Evolutionary conservation across 2,888 invertebrate genomes (phyloP), one percentile per base, ranked within the genome.

Genomic region (Pachliopta kotzebuea): DNA sequence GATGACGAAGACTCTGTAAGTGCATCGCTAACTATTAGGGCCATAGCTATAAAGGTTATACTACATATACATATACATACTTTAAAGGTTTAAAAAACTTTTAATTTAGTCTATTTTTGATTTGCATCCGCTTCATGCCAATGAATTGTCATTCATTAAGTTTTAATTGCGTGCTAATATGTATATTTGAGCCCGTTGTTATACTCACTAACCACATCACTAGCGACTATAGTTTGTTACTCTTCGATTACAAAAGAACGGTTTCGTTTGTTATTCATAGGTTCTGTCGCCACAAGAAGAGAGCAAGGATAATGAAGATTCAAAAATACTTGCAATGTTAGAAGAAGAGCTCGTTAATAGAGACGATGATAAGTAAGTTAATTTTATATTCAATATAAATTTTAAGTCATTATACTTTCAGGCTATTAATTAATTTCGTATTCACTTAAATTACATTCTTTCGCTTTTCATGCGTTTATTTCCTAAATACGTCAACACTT

Each of bases 281-380:
- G 88, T 90, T 77, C 81, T 90, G 74, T 90, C 90, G 69, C 89
- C 86, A 70, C 87, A 88, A 83, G 90, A 86, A 68, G 89, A 88
- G 79, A 81, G 76, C 76, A 85, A 79, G 92, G 94, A 83, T 93
- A 95, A 79, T 93, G 95, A 71, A 94, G 96, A 84, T 94, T 95
- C 80, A 96, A 97, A 87, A 95, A 96, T 88, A 93, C 94, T 81
- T 91, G 95, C 79, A 67, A 91, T 91, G 91, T 92, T 98, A 74
- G 93, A 95, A 75, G 95, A 96, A 81, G 98, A 98, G 83, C 93
- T 98, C 65, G 95, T 97, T 71, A 96, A 95, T 80, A 93, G 97
- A 77, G 96, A 97, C 85, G 96, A 96, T 60, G 95, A 96, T 85
- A 95, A 94, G 96, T 96, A 92, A 93, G 88, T 88, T 65, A 55